Base-by-base conservation (phyloP, 2,113 vertebrate genomes). In the Corythaeola cristata region DNA sequence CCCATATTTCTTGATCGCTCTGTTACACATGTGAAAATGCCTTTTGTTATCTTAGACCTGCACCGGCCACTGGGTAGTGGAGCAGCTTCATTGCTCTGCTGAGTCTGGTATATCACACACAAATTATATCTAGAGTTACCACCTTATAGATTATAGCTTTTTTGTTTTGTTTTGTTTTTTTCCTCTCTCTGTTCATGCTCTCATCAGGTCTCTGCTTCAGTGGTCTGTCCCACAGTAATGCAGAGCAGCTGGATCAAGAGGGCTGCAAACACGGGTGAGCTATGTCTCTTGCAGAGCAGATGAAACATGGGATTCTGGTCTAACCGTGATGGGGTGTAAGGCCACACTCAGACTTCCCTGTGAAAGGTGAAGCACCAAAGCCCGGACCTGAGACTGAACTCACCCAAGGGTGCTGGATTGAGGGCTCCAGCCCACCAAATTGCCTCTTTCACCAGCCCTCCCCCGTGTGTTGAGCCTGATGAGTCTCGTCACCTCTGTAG, bases 241-340 rank as follows among this genome's bases (percentile, higher is more conserved):
- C 18, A 92, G 77, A 81, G 26, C n/a, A 81, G 28, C 52, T 89
- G 56, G 39, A 52, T 59, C 47, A 59, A 87, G 60, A 77, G 11
- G 41, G 18, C 27, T 84, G n/a, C 30, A 62, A 6, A 5, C 18
- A 26, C 7, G 23, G 35, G 13, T 37, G 47, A 94, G 27, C 16
- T 56, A 8, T 56, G 21, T 56, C 33, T 72, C 37, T 64, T 0
- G 0, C 15, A 32, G 72, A 84, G 23, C 33, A n/a, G 55, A 13
- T 39, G 21, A 63, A 67, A 50, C 0, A 10, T 0, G 0, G 44
- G 30, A 35, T 83, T 76, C 47, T 63, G 4, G 1, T 47, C 64
- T 67, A 85, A 52, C 19, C 0, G 0, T 45, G 44, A 39, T 20
- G 15, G 15, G 12, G 5, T 9, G 1, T 35, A 17, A 21, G 3